Evolutionary conservation across 2,113 vertebrate species (phyloP).

Genomic region (Puffinus mauretanicus): DNA sequence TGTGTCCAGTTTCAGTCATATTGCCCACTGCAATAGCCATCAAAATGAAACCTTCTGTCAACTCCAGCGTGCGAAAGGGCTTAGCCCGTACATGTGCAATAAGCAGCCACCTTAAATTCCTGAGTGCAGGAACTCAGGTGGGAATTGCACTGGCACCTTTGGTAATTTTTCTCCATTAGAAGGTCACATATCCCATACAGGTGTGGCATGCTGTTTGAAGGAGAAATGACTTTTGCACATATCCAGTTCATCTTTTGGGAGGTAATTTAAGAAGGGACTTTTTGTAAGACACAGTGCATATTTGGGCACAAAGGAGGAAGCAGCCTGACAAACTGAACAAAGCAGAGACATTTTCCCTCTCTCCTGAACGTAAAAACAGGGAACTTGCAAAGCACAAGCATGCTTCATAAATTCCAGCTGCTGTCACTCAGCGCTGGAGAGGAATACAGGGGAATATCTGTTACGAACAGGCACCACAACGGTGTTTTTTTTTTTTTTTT

Average conservation of each 20-base stretch:
- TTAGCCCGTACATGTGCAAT: not conserved
- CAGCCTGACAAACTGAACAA: constrained; percentile 46
- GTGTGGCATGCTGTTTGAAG: constrained; percentile 39
- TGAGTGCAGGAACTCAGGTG: not conserved
- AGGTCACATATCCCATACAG: constrained; percentile 32
- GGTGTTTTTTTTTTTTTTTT: not conserved
- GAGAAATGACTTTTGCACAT: constrained; percentile 28
- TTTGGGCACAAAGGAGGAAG: constrained; percentile 46
- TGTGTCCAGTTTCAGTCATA: not conserved
- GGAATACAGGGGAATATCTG: constrained; percentile 51
- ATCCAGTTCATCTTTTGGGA: constrained; percentile 34
- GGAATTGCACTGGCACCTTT: constrained; percentile 1
- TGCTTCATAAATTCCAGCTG: constrained; percentile 64
- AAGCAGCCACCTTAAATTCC: not conserved
- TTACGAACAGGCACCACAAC: not conserved
- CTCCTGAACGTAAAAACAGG: constrained; percentile 49
- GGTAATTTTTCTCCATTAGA: constrained; percentile 36
- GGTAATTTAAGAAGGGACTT: constrained; percentile 50
- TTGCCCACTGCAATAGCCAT: not conserved
- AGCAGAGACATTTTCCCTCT: constrained; percentile 38
- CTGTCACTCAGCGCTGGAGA: constrained; percentile 32
- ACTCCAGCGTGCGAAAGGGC: rapidly evolving
- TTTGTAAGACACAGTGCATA: not conserved
- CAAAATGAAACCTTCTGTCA: not conserved
- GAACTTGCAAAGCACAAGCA: constrained; percentile 13